These are phyloP conservation scores for Tetranychus piercei DNA, from an alignment of 2,888 invertebrate species.

Conservation along the genomic window DNA sequence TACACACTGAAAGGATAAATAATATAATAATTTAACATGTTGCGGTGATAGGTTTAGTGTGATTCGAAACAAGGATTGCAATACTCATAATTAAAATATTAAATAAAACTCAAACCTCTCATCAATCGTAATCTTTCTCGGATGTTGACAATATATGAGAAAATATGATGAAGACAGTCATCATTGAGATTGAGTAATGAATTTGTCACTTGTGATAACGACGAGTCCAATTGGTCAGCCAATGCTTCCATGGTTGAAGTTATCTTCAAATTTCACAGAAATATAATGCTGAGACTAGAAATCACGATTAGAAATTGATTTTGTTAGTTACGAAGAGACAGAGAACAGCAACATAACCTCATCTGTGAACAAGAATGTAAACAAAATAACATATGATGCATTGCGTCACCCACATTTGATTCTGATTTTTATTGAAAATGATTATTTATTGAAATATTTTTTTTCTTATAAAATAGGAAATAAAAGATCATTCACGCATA, in stretches of 20 bases:
- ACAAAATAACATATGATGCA: not conserved
- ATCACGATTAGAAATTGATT: not conserved
- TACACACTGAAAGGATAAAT: not conserved
- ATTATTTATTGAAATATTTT: no score
- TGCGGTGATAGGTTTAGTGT: not conserved
- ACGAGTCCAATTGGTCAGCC: no score
- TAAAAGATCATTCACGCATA: no score
- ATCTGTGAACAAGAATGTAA: not conserved
- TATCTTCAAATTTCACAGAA: no score
- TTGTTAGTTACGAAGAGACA: not conserved
- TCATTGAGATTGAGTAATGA: not conserved
- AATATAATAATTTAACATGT: not conserved
- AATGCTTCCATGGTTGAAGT: no score
- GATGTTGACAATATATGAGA: not conserved
- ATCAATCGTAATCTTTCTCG: not conserved
- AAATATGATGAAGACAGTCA: not conserved
- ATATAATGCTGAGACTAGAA: no score
- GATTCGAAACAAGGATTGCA: not conserved
- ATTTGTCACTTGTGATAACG: not conserved
- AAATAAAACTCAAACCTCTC: not conserved
- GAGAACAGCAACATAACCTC: not conserved
- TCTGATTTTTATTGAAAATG: no score
- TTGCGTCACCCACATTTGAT: not conserved
- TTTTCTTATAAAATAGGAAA: no score
- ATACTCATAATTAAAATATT: not conserved